These are phyloP conservation scores for Sphaerophoria rueppellii DNA, from an alignment of 2,888 invertebrate species.

Conservation along the genomic window DNA sequence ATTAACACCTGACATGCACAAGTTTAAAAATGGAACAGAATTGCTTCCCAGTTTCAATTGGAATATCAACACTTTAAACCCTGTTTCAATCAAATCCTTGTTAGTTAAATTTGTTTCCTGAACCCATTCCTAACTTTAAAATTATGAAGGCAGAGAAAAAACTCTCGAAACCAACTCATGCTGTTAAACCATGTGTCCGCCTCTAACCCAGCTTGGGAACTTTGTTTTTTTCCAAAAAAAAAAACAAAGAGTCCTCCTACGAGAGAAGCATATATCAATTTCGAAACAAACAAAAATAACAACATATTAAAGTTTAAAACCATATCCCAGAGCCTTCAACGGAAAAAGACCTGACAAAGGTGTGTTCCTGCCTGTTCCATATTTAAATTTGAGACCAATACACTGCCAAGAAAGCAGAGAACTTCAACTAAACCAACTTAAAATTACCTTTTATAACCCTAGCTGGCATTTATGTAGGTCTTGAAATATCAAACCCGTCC, in stretches of 20 bases:
- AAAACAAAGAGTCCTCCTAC: not conserved
- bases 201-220: constrained; percentile 51
- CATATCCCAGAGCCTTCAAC: constrained; percentile 5
- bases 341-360: constrained; percentile 36
- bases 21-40: too few species aligned
- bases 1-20: too few species aligned
- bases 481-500: constrained; percentile 2
- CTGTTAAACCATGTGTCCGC: not conserved
- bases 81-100: constrained; percentile 51
- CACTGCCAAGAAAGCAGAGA: constrained; percentile 18
- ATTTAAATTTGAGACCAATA: not conserved
- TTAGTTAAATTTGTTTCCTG: not conserved
- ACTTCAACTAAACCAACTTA: not conserved
- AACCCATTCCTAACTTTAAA: constrained; percentile 4
- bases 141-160: constrained; percentile 38
- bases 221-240: constrained; percentile 17
- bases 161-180: constrained; percentile 57
- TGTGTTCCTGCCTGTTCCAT: not conserved
- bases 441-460: not conserved
- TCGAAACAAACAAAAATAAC: constrained; percentile 57
- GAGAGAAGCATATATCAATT: constrained; percentile 5
- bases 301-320: constrained; percentile 65
- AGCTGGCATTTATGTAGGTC: not conserved
- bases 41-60: too few species aligned
- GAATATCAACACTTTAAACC: constrained; percentile 56